Conservation (phyloP, 1,140 invertebrate species). For the Olivierus martensii region DNA sequence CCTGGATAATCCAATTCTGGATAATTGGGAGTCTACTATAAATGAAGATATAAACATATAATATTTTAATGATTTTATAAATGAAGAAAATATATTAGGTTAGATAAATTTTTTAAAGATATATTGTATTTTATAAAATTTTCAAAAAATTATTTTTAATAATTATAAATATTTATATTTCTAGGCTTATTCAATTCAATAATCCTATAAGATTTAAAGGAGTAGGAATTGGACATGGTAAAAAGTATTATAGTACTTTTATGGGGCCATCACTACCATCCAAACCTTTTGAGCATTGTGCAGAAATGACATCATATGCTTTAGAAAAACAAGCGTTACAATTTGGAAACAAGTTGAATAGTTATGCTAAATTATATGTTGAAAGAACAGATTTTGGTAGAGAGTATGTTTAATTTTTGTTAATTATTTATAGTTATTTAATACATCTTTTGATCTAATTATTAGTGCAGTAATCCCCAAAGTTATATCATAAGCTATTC, state of each 20-base stretch:
- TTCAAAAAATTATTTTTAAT: neutral
- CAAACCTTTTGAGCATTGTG: constrained; percentile 19
- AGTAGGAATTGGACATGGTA: constrained; percentile 53
- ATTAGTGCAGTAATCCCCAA: no score
- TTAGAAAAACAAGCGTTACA: constrained; percentile 65
- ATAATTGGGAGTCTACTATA: no score
- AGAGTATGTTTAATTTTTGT: constrained; percentile 4
- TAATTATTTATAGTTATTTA: no score
- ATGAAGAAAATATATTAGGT: no score
- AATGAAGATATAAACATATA: no score
- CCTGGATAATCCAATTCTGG: no score
- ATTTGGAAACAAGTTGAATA: constrained; percentile 64
- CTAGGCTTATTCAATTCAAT: constrained; percentile 46
- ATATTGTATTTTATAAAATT: no score
- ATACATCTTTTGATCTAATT: no score
- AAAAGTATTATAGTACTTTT: constrained; percentile 13
- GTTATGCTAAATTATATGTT: constrained; percentile 42
- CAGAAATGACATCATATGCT: constrained; percentile 52
- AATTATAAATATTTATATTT: neutral
- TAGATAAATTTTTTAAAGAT: no score
- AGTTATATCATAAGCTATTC: no score
- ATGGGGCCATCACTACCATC: constrained; percentile 2
- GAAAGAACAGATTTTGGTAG: constrained; percentile 11
- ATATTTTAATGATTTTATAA: no score
- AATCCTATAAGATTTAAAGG: constrained; percentile 47